Evolutionary conservation across 1,140 invertebrate species (phyloP), one percentile per base, ranked within the genome.

Genomic region (Pseudomyrmex concolor): DNA sequence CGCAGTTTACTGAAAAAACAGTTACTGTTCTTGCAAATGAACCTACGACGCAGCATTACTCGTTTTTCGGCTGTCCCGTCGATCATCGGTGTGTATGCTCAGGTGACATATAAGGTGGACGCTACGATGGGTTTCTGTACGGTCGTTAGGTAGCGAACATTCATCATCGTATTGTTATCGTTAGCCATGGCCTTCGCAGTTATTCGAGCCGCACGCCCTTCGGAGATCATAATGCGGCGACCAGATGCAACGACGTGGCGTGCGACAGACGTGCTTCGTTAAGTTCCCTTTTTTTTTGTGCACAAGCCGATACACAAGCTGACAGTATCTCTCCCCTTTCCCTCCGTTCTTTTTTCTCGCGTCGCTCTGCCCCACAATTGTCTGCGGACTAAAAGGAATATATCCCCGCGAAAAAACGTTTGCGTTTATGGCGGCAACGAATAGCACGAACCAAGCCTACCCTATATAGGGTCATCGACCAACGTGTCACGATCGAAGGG

Each of bases 81-180:
- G 64, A 71, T 80, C 66, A 78, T 19, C 64, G 60, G 48, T 0
- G 51, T 9, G 82, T 59, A 77, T 19, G 63, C 45, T 25, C 51
- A 51, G 51, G 43, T 63, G 60, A 59, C 60, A 57, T 34, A 62
- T 72, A 74, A 57, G 55, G 80, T 57, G 70, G 85, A 83, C 84
- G 73, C 83, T 80, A 86, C 83, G 88, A 74, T 59, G 51, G 55
- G 83, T 83, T 84, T 83, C 89, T 86, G 83, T 78, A 86, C 68
- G 86, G 62, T 91, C 89, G 88, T 90, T 90, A 90, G 90, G 90
- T 91, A 87, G 85, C 43, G 74, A 83, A 83, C 84, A 91, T 91
- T 90, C 87, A 90, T 88, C 84, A 83, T 89, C 63, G 86, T 80
- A 90, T 91, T 91, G 88, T 91, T 91, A 86, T 86, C 87, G 86